Evolutionary conservation across 2,797 vertebrate genomes (phyloP).

Genomic region (Threskiornis aethiopicus): DNA sequence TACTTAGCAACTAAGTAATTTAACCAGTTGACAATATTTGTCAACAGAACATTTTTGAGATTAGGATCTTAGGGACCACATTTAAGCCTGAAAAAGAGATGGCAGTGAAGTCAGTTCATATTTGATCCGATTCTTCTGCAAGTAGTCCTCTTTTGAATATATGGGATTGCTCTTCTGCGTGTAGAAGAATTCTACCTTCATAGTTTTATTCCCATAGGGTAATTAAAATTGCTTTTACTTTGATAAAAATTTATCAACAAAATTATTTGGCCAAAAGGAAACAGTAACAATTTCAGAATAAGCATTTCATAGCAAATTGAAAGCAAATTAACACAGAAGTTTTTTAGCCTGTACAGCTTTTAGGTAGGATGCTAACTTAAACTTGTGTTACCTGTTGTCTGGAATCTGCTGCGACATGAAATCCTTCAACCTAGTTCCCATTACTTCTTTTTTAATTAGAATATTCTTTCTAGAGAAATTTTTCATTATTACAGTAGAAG

Average conservation of each 20-base stretch:
- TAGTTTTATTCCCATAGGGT: background rate
- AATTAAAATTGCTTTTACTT: background rate
- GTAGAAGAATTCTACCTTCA: background rate
- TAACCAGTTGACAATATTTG: background rate
- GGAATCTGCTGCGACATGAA: background rate
- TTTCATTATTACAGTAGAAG: background rate
- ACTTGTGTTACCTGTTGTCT: background rate
- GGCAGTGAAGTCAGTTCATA: background rate
- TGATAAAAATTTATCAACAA: background rate
- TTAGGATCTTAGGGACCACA: fast-evolving
- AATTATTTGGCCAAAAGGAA: background rate
- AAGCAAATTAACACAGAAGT: background rate
- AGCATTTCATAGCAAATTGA: background rate
- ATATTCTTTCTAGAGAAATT: background rate
- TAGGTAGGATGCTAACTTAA: background rate
- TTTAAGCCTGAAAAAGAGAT: background rate
- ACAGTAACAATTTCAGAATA: background rate
- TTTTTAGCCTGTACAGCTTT: background rate
- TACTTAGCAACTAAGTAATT: background rate
- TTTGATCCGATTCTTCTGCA: background rate
- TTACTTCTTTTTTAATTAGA: background rate
- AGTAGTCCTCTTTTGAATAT: background rate
- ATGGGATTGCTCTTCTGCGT: background rate
- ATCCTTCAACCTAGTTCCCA: background rate
- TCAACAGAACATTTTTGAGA: background rate